phyloP scores from a whole-genome alignment of 2,113 vertebrate genomes.

The Hystrix cristata region DNA sequence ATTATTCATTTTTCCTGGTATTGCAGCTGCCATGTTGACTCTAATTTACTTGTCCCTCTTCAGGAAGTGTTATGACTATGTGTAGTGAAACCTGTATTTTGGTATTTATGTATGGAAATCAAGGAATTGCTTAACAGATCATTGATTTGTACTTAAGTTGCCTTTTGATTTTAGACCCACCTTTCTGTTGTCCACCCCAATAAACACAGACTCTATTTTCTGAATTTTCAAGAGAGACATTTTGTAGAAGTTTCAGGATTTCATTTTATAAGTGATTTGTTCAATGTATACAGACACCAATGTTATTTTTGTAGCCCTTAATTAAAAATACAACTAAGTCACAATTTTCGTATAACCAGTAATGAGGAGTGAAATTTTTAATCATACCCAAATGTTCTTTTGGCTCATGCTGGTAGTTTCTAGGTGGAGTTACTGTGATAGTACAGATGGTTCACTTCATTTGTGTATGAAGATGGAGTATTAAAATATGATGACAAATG shows the following conservation, averaged over 20 bases:
- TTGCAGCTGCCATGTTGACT: neutral
- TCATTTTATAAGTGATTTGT: conserved; percentile 43
- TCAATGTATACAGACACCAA: neutral
- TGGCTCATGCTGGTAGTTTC: conserved; percentile 26
- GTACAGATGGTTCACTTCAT: neutral
- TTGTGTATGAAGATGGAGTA: neutral
- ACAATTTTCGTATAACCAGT: neutral
- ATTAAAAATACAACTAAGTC: conserved; percentile 59
- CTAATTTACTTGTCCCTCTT: neutral
- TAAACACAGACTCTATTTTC: conserved; percentile 17
- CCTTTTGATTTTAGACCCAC: conserved; percentile 12
- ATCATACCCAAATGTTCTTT: conserved; percentile 37
- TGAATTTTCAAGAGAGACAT: conserved; percentile 13
- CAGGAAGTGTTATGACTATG: neutral
- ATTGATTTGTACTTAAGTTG: conserved; percentile 10
- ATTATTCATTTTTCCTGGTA: neutral
- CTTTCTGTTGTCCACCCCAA: neutral
- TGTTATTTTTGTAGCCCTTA: conserved; percentile 49
- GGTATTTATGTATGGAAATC: neutral
- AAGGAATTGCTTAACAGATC: conserved; percentile 14
- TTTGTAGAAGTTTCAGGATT: conserved; percentile 2
- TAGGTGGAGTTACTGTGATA: neutral
- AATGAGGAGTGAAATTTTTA: conserved; percentile 53
- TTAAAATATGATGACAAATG: neutral
- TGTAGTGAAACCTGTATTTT: neutral